Percentiles rank a stretch among this genome's conserved stretches.
These are phyloP conservation scores for Bombus turneri DNA, from an alignment of 1,140 invertebrate species.

Conservation along the genomic window DNA sequence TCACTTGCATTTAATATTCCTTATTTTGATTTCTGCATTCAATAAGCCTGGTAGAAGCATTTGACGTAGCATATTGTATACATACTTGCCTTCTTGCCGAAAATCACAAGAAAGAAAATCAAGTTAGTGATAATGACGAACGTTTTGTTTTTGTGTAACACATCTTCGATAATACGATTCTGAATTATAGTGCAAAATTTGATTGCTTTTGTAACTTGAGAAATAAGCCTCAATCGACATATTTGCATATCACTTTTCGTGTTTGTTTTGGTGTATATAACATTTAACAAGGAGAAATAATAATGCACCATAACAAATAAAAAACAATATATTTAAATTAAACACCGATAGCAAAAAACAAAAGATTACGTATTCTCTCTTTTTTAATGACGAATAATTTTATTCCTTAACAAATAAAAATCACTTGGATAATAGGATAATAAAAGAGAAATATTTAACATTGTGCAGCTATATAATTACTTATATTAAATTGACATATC, in stretches of 20 bases:
- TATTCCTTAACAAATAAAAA: neutral
- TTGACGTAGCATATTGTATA: too few relatives aligned
- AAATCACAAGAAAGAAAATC: too few relatives aligned
- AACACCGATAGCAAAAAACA: neutral
- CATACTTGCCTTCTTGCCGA: too few relatives aligned
- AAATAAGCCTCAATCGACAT: neutral
- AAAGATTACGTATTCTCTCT: neutral
- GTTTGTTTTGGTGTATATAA: neutral
- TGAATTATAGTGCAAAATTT: neutral
- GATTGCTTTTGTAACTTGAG: neutral
- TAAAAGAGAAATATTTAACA: neutral
- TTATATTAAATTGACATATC: neutral
- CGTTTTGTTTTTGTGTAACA: too few relatives aligned
- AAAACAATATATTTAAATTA: conserved; percentile 13
- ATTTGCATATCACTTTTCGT: neutral
- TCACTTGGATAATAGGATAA: neutral
- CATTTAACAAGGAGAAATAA: neutral
- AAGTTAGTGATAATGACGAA: too few relatives aligned
- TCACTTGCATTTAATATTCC: too few relatives aligned
- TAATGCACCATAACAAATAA: neutral
- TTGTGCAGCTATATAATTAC: neutral
- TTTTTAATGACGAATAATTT: neutral
- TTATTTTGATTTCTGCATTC: too few relatives aligned
- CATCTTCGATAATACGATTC: too few relatives aligned
- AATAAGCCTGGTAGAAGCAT: too few relatives aligned